Evolutionary conservation across 2,888 invertebrate genomes (phyloP), one percentile per base, ranked within the genome.

Genomic region (Andrena trimmerana): DNA sequence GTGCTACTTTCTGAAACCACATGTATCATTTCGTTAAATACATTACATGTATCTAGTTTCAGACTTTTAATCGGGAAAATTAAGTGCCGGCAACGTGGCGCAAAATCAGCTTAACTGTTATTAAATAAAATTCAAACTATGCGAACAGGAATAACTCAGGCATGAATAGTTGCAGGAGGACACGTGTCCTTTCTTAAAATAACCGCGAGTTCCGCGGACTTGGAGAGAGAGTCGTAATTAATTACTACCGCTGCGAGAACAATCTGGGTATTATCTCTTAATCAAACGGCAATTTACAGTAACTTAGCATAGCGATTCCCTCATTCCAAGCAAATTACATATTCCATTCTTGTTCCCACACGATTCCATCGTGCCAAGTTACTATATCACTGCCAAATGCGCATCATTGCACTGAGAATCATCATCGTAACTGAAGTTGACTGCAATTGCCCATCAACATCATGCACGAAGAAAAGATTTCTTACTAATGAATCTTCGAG

Each of bases 201-300:
- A 36, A 4, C n/a, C 6, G 10, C 16, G 27, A 24, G 31, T 60
- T 65, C 59, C 50, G 33, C 52, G 27, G 36, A 50, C 7, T 20
- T 72, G 48, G 27, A 10, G 48, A 57, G 24, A 57, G 24, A 65
- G 27, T 67, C 24, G 67, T 52, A 74, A 59, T 59, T 65, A 65
- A 77, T 65, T 65, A 33, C 20, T 4, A 10, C 20, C 10, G 42
- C 36, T 33, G 24, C 50, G 36, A 52, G 50, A 52, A 74, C 60
- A 52, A 29, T 66, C 27, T 31, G 13, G 42, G 10, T 29, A 29
- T 77, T 77, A 71, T 65, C 52, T 57, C 8, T 63, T 31, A 24
- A 71, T 77, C 48, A 33, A 57, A 33, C 10, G 20, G 59, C 48
- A 74, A 48, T 68, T 71, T 50, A 27, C 27, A 29, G 36, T 69